Conservation (phyloP, 2,113 vertebrate species). For the Pimephales promelas region DNA sequence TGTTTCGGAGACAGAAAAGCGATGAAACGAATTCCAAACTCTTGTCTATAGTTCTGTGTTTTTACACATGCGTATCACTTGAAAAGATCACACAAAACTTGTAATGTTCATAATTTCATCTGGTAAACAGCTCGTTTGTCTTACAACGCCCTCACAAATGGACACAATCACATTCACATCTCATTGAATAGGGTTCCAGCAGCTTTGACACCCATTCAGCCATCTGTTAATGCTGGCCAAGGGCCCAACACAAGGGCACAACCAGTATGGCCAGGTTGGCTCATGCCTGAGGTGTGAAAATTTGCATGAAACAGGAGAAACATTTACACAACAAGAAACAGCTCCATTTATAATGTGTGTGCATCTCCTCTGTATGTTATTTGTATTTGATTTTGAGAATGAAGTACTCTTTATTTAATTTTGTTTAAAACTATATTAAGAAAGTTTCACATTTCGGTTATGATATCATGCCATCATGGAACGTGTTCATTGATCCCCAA, state of each 20-base stretch:
- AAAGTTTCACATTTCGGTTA: constrained; percentile 9
- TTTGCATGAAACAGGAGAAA: constrained; percentile 43
- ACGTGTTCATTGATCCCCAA: constrained; percentile 29
- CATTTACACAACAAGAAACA: constrained; percentile 31
- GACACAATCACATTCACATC: constrained; percentile 70
- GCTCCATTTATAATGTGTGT: constrained; percentile 35
- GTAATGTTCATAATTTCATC: background rate
- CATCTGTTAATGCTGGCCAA: constrained; percentile 70
- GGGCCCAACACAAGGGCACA: constrained; percentile 63
- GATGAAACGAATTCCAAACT: background rate
- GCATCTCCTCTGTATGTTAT: constrained; percentile 1
- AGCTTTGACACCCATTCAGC: constrained; percentile 70
- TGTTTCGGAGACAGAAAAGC: background rate
- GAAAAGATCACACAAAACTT: constrained; percentile 33
- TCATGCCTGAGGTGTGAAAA: constrained; percentile 50
- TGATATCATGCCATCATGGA: background rate
- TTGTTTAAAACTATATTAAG: background rate
- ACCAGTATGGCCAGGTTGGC: constrained; percentile 54
- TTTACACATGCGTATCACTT: background rate
- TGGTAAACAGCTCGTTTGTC: constrained; percentile 57
- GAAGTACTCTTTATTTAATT: background rate
- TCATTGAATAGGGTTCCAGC: constrained; percentile 63
- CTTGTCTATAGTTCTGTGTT: background rate
- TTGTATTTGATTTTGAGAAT: background rate
- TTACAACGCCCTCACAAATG: constrained; percentile 57